Evolutionary conservation across 2,888 invertebrate species (phyloP).

Genomic region (Apamea epomidion): DNA sequence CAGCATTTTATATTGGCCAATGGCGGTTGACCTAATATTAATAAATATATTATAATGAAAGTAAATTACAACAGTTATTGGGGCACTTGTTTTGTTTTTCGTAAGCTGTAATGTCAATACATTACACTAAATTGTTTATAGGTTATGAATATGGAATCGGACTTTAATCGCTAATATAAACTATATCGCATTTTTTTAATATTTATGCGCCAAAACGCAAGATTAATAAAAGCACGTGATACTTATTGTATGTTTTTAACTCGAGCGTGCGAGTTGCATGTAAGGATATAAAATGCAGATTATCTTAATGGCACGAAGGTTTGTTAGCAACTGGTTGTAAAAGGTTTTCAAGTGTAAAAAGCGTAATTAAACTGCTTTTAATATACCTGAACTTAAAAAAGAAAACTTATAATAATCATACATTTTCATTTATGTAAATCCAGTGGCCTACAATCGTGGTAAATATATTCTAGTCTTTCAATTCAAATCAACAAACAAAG

Average conservation of each 20-base stretch:
- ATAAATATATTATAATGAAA: slow-evolving; percentile 23
- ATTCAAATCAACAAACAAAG: background rate
- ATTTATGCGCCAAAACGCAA: background rate
- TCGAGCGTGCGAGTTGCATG: slow-evolving; percentile 1
- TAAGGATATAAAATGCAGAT: slow-evolving; percentile 25
- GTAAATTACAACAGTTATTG: slow-evolving; percentile 9
- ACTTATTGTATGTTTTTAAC: slow-evolving; percentile 2
- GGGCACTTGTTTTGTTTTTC: background rate
- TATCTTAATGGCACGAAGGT: background rate
- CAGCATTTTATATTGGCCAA: background rate
- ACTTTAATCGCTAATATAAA: background rate
- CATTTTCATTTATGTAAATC: background rate
- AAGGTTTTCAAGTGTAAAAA: slow-evolving; percentile 7
- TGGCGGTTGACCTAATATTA: slow-evolving; percentile 5
- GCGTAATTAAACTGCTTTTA: background rate
- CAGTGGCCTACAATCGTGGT: background rate
- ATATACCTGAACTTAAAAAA: background rate
- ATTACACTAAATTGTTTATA: background rate
- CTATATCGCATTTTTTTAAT: background rate
- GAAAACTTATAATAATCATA: background rate
- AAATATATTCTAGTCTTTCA: background rate
- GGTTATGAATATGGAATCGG: background rate
- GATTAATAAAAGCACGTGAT: slow-evolving; percentile 1
- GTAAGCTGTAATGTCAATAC: background rate
- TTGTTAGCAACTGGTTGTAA: background rate